Percentiles rank a stretch among this genome's conserved stretches.
These are phyloP conservation scores for Stegodyphus dumicola DNA, from an alignment of 1,140 invertebrate genomes.

Conservation along the genomic window DNA sequence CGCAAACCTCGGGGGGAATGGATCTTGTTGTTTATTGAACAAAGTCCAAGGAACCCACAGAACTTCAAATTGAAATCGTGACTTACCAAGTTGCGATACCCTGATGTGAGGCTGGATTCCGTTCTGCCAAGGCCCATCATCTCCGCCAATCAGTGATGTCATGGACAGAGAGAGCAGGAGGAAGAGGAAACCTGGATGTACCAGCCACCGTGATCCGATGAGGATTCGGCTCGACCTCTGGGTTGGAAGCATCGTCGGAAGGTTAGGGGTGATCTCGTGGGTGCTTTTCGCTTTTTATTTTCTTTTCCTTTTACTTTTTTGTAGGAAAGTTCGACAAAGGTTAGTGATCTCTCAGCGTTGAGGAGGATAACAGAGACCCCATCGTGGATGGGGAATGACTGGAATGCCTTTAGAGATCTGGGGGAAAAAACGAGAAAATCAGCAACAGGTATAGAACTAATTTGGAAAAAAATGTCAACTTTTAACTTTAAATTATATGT, in stretches of 20 bases:
- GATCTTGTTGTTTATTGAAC: background rate
- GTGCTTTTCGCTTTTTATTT: background rate
- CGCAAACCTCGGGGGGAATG: background rate
- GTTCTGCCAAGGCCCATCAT: conserved; percentile 40
- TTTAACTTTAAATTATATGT: too few species aligned
- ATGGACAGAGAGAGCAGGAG: conserved; percentile 19
- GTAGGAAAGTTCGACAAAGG: background rate
- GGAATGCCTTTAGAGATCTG: too few species aligned
- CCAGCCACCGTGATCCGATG: background rate
- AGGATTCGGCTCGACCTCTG: background rate
- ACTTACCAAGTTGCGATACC: conserved; percentile 52
- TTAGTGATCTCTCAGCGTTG: conserved; percentile 6
- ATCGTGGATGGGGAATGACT: background rate
- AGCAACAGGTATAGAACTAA: too few species aligned
- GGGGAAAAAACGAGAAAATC: too few species aligned
- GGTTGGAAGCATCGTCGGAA: conserved; percentile 8
- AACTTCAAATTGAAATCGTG: conserved; percentile 46
- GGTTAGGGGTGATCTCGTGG: background rate
- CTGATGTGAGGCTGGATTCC: conserved; percentile 51
- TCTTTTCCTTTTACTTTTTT: too few species aligned
- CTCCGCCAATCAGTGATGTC: background rate
- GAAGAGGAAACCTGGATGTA: background rate
- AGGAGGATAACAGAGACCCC: background rate
- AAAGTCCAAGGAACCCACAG: background rate
- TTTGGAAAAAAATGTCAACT: too few species aligned